Base-by-base conservation (phyloP, 2,888 invertebrate species). In the Volucella zonaria region DNA sequence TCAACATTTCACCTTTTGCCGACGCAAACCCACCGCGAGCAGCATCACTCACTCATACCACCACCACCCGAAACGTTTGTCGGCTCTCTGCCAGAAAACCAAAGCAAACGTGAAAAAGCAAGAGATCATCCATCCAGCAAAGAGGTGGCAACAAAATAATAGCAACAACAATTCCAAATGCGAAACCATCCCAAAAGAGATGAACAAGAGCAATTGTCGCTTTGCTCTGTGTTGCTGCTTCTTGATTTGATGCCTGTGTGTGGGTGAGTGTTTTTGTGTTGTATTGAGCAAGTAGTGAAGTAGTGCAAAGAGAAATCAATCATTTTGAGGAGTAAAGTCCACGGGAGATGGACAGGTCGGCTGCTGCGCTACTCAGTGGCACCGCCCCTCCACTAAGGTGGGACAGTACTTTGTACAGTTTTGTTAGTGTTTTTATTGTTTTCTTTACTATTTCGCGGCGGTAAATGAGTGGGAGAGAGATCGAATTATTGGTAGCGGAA, bases 271-370 rank as follows among this genome's bases (percentile, higher is more conserved):
- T 23, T 14, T n/a, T 40, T 49, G 38, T 68, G 15, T 52, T 56
- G 12, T 23, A 40, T 45, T 49, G 68, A 38, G 43, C 40, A 12
- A 11, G 49, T n/a, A 23, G 31, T 31, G 31, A 31, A 31, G 18
- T 42, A 76, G 66, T n/a, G n/a, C 1, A 38, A 43, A n/a, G 43
- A 73, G 85, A 81, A 85, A 85, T 85, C 85, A 85, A 85, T 85
- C 85, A 85, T 77, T 85, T 85, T 83, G 83, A 78, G 78, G 40
- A 52, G 40, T 31, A 61, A 67, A 51, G 52, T 43, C 61, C 58
- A 14, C 58, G 23, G 47, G 62, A 81, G 73, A 85, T 73, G 81
- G 85, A 85, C 85, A 85, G 73, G 85, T 81, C 56, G 75, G 76
- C 67, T 76, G 71, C 80, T 76, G 70, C 56, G 76, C 76, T 73